Percentiles rank a stretch among this genome's conserved stretches.
Evolutionary conservation across 1,140 invertebrate genomes (phyloP).

Genomic region (Oryctes rhinoceros): DNA sequence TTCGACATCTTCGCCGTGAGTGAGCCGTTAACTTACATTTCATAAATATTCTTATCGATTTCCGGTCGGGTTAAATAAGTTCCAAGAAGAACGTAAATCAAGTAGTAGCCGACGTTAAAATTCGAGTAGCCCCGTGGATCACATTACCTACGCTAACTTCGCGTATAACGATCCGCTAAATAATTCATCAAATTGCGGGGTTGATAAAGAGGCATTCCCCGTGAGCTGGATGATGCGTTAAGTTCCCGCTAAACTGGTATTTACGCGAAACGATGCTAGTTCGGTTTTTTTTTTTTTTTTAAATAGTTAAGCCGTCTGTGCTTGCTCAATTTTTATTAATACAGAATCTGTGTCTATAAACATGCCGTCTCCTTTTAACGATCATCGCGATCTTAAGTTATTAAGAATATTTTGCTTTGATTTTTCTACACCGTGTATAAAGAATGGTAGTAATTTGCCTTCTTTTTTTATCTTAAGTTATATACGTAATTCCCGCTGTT

Average conservation of each 20-base stretch:
- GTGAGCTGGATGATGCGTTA: background rate
- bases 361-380: background rate
- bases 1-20: no score
- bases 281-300: background rate
- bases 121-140: background rate
- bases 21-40: background rate
- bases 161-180: background rate
- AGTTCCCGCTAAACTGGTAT: background rate
- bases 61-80: background rate
- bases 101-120: background rate
- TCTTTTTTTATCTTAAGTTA: no score
- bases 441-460: no score
- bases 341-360: constrained; percentile 7
- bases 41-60: background rate
- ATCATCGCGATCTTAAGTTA: background rate
- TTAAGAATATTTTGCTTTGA: no score
- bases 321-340: background rate
- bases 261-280: background rate
- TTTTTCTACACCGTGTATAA: no score
- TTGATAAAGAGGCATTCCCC: background rate
- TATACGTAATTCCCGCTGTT: no score
- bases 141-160: background rate
- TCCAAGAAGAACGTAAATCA: background rate
- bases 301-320: constrained; percentile 6
- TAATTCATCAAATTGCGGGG: background rate